Evolutionary conservation across 2,888 invertebrate species (phyloP).

Genomic region (Diarsia dahlii): DNA sequence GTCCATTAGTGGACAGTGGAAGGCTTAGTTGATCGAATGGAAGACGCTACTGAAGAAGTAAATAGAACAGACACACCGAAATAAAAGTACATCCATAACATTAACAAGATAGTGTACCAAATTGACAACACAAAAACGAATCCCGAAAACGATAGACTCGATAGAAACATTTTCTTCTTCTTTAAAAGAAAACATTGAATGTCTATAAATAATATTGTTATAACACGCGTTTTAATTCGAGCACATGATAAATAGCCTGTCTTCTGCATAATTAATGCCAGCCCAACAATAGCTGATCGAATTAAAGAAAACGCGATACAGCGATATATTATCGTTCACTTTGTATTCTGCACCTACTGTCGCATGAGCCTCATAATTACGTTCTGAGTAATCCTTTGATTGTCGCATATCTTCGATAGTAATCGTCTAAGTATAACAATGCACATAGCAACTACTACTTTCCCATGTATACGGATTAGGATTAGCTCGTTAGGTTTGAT

Average conservation of each 20-base stretch:
- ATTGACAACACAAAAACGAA: background rate
- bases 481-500: slow-evolving; percentile 17
- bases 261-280: slow-evolving; percentile 28
- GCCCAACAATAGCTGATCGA: slow-evolving; percentile 54
- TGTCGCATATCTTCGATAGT: slow-evolving; percentile 2
- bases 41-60: background rate
- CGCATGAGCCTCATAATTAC: slow-evolving; percentile 33
- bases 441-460: slow-evolving; percentile 28
- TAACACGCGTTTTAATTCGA: slow-evolving; percentile 4
- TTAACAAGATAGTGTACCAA: background rate
- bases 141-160: background rate
- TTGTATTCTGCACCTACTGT: slow-evolving; percentile 24
- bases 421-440: slow-evolving; percentile 41
- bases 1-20: background rate
- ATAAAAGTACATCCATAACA: background rate
- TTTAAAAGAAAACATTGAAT: background rate
- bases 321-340: slow-evolving; percentile 50
- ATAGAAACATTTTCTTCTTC: background rate
- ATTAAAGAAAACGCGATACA: slow-evolving; percentile 50
- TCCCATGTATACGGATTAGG: slow-evolving; percentile 43
- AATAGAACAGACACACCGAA: background rate
- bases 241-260: slow-evolving; percentile 13
- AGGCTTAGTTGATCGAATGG: background rate
- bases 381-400: slow-evolving; percentile 35
- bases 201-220: background rate